These are phyloP conservation scores for Lophochroa leadbeateri DNA, from an alignment of 2,113 vertebrate species.

Conservation along the genomic window DNA sequence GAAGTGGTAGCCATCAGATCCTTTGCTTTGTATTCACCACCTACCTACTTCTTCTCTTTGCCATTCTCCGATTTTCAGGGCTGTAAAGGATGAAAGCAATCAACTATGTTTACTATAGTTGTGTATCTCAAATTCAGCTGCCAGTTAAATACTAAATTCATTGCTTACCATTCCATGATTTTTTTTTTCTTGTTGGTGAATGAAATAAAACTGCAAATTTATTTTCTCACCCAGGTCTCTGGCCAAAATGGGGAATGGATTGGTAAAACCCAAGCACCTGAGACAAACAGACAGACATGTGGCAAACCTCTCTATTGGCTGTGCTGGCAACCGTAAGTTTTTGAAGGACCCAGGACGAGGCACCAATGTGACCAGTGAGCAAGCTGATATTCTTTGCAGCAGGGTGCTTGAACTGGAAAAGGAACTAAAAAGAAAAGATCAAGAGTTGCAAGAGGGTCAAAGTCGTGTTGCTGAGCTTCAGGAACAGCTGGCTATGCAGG, in stretches of 20 bases:
- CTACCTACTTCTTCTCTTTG: not conserved
- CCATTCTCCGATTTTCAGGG: not conserved
- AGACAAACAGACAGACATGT: slow-evolving; percentile 71
- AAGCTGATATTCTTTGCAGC: slow-evolving; percentile 71
- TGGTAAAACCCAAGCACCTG: slow-evolving; percentile 85
- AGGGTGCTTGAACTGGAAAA: slow-evolving; percentile 83
- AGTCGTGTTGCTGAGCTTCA: slow-evolving; percentile 79
- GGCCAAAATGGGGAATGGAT: slow-evolving; percentile 87
- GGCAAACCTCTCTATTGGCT: slow-evolving; percentile 55
- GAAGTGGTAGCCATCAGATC: not conserved
- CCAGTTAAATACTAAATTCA: not conserved
- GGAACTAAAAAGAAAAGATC: slow-evolving; percentile 82
- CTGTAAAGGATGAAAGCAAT: not conserved
- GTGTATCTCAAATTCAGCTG: not conserved
- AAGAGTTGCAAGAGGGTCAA: slow-evolving; percentile 78
- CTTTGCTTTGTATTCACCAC: not conserved
- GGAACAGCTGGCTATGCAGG: slow-evolving; percentile 82
- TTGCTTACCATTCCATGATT: not conserved
- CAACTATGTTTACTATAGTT: not conserved
- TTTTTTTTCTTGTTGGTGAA: not conserved
- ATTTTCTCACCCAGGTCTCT: slow-evolving; percentile 34
- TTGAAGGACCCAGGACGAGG: slow-evolving; percentile 25
- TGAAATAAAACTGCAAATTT: not conserved
- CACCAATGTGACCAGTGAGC: slow-evolving; percentile 4
- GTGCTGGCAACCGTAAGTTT: slow-evolving; percentile 34